phyloP scores from a whole-genome alignment of 2,797 vertebrate genomes.

The Bradypus variegatus region DNA sequence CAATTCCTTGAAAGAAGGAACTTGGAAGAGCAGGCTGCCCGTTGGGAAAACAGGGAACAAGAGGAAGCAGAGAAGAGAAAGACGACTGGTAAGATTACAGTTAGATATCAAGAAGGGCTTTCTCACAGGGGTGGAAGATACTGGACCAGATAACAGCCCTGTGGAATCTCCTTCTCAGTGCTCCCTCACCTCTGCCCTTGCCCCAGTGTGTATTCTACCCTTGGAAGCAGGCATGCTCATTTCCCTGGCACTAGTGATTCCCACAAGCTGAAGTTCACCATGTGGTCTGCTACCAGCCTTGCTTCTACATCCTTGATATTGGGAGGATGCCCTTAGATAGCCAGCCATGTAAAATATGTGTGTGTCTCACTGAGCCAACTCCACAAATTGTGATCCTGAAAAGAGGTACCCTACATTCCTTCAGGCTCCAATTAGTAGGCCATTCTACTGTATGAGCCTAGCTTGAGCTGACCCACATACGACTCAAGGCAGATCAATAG shows the following conservation, averaged over 20 bases:
- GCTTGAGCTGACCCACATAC: neutral
- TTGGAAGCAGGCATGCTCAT: neutral
- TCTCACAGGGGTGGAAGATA: neutral
- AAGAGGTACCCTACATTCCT: neutral
- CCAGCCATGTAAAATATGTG: neutral
- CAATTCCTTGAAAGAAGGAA: neutral
- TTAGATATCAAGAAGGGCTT: neutral
- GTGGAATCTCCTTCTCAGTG: neutral
- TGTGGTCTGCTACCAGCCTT: neutral
- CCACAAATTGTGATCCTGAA: neutral
- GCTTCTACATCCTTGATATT: neutral
- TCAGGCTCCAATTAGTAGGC: neutral
- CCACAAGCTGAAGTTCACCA: neutral
- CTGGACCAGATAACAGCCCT: neutral
- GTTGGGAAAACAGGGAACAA: neutral
- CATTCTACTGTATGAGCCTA: neutral
- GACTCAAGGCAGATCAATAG: neutral
- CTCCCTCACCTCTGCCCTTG: too few relatives aligned
- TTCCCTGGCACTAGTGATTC: neutral
- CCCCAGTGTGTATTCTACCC: neutral
- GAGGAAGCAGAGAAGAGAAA: neutral
- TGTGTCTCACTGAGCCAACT: neutral
- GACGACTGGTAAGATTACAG: neutral
- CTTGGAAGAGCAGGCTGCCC: neutral
- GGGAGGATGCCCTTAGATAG: neutral